phyloP scores from a whole-genome alignment of 2,797 vertebrate species.

The Tokudaia muenninki region DNA sequence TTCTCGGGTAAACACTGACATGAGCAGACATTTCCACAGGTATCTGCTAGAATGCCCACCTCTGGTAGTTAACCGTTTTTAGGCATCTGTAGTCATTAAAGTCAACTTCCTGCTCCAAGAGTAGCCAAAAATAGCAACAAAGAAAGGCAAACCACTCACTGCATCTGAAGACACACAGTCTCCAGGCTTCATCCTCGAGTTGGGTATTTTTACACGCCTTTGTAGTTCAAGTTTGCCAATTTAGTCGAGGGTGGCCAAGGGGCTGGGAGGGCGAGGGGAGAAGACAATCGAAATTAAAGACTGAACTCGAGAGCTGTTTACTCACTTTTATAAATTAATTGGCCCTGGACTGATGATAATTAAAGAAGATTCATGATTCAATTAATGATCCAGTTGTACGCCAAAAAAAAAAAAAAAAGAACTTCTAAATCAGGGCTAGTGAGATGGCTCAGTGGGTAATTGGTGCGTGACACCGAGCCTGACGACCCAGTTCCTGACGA shows the following conservation, averaged over 20 bases:
- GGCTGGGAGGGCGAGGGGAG: neutral
- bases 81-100: constrained; percentile 79
- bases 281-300: neutral
- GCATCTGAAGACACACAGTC: constrained; percentile 61
- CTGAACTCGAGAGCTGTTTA: neutral
- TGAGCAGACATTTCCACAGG: constrained; percentile 77
- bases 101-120: constrained; percentile 82
- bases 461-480: neutral
- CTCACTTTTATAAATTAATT: constrained; percentile 36
- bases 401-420: neutral
- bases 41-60: constrained; percentile 68
- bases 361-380: neutral
- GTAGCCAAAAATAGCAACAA: constrained; percentile 78
- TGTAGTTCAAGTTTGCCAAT: constrained; percentile 67
- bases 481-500: neutral
- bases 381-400: neutral
- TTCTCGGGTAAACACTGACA: constrained; percentile 70
- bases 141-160: constrained; percentile 77
- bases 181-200: neutral
- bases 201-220: constrained; percentile 60
- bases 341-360: neutral
- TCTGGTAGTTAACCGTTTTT: constrained; percentile 71
- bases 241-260: neutral
- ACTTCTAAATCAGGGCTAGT: neutral
- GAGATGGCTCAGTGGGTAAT: neutral